Percentiles rank a stretch among this genome's conserved stretches.
Evolutionary conservation across 1,140 invertebrate genomes (phyloP).

Genomic region (Bicyclus anynana): DNA sequence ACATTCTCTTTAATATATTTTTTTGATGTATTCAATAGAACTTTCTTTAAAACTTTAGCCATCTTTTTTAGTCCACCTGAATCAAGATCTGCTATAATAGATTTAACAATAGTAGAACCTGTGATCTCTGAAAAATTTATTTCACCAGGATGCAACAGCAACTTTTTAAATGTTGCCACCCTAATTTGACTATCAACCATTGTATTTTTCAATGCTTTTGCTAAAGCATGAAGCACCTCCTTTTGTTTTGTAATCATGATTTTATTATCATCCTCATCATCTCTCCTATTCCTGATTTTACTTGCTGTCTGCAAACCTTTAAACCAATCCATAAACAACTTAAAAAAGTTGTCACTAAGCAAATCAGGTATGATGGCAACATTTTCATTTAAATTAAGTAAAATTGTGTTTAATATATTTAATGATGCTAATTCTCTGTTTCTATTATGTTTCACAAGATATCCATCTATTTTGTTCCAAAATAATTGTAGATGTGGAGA

Average conservation of each 20-base stretch:
- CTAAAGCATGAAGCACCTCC: conserved; percentile 77
- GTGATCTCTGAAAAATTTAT: conserved; percentile 85
- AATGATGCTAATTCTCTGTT: conserved; percentile 78
- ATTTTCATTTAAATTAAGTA: conserved; percentile 73
- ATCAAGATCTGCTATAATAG: conserved; percentile 79
- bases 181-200: conserved; percentile 74
- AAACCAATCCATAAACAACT: conserved; percentile 78
- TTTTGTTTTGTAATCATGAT: conserved; percentile 76
- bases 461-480: conserved; percentile 78
- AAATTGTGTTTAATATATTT: conserved; percentile 74
- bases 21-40: conserved; percentile 75
- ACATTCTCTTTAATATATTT: conserved; percentile 69
- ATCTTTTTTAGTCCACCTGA: conserved; percentile 80
- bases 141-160: conserved; percentile 81
- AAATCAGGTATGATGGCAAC: conserved; percentile 68
- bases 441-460: conserved; percentile 78
- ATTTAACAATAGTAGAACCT: conserved; percentile 79
- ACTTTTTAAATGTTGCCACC: conserved; percentile 79
- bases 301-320: conserved; percentile 71
- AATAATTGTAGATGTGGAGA: conserved; percentile 73
- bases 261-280: conserved; percentile 72
- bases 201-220: conserved; percentile 71
- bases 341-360: conserved; percentile 77
- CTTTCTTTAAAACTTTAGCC: conserved; percentile 78
- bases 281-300: conserved; percentile 63